Evolutionary conservation across 2,113 vertebrate species (phyloP).

Genomic region (Hassar affinis): DNA sequence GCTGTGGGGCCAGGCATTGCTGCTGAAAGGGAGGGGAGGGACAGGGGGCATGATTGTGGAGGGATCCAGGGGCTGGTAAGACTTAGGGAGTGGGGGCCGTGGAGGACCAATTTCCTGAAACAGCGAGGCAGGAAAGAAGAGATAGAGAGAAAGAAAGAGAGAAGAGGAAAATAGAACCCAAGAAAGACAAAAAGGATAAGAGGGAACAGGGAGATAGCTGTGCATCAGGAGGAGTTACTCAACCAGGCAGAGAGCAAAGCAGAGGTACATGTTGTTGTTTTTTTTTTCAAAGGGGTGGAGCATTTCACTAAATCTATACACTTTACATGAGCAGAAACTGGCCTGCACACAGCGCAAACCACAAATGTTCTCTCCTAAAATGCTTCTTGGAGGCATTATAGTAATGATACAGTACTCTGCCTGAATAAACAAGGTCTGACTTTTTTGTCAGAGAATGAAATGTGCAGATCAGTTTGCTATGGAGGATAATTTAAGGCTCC

Average conservation of each 20-base stretch:
- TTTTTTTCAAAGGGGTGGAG: not conserved
- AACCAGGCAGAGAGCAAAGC: slow-evolving; percentile 61
- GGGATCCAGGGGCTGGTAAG: slow-evolving; percentile 88
- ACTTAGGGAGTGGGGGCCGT: slow-evolving; percentile 94
- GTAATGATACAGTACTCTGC: not conserved
- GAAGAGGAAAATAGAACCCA: slow-evolving; percentile 57
- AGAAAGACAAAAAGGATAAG: slow-evolving; percentile 7
- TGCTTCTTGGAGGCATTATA: not conserved
- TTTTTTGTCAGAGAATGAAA: slow-evolving; percentile 2
- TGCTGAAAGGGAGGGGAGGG: slow-evolving; percentile 79
- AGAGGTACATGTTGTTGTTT: slow-evolving; percentile 49
- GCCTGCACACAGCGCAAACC: slow-evolving; percentile 2
- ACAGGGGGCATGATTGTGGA: slow-evolving; percentile 77
- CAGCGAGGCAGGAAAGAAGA: slow-evolving; percentile 56
- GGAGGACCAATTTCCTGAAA: slow-evolving; percentile 89
- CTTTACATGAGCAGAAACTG: slow-evolving; percentile 20
- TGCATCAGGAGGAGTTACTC: slow-evolving; percentile 61
- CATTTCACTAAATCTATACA: slow-evolving; percentile 5
- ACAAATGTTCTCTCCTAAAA: not conserved
- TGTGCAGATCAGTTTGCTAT: slow-evolving; percentile 41
- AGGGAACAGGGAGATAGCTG: slow-evolving; percentile 53
- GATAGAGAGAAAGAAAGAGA: slow-evolving; percentile 58
- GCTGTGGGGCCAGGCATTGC: slow-evolving; percentile 84
- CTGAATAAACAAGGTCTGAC: not conserved
- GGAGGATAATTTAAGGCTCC: not conserved